Evolutionary conservation across 2,113 vertebrate genomes (phyloP), one percentile per base, ranked within the genome.

Genomic region (Ptychochromis oligacanthus): DNA sequence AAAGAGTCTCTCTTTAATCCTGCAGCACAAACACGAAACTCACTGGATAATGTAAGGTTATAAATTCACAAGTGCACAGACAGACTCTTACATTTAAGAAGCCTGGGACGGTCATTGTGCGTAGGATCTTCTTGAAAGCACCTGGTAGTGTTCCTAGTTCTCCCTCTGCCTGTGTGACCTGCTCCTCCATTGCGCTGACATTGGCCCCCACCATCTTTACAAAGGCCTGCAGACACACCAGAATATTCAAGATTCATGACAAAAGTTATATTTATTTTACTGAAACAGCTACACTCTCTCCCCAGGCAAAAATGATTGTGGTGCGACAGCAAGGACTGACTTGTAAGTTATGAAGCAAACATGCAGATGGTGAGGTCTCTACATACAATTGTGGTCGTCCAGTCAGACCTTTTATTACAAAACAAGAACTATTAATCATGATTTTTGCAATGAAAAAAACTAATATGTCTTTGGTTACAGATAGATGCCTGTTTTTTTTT

Each of bases 161-260:
- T 77, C 97, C 95, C 88, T 99, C 98, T 59, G 98, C 98, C 86
- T 96, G 95, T 43, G 91, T 87, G 18, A 99, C 97, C 60, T 97
- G 96, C 82, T 97, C 97, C 91, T 99, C 98, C 96, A 99, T 95
- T 8, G 93, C 92, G 77, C 89, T 95, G 60, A 99, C 97, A 0
- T 95, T 95, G 79, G 94, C 89, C 67, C 96, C 96, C n/a, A 99
- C 89, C 96, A 97, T 97, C 86, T 97, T 96, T 62, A 99, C 98
- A 94, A 99, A 99, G 74, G 96, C 95, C 97, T 97, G 89, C 9
- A 22, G 82, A 2, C 34, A 74, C 43, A 83, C 2, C 6, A 77
- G 17, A 55, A 70, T 14, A 72, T 10, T 54, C 3, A 6, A 4
- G 24, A 72, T 13, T 70, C 65, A 31, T 10, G 52, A 72, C 17